Evolutionary conservation across 2,797 vertebrate species (phyloP), one percentile per base, ranked within the genome.

Genomic region (Neosilurus mollespiculum): DNA sequence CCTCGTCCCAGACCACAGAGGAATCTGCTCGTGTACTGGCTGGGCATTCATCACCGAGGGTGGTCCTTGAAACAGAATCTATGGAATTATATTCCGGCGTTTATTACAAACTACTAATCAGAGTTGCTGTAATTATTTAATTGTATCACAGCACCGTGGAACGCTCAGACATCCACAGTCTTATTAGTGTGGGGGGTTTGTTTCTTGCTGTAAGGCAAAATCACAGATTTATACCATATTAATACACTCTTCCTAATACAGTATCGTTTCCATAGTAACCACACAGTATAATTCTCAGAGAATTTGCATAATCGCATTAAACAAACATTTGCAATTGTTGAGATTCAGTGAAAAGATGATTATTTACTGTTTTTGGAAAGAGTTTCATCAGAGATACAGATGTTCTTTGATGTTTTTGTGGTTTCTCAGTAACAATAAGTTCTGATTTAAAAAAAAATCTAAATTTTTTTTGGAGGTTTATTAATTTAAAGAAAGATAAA

Each of bases 1-100:
- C 76, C 58, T 75, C 80, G 84, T 85, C 87, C 81, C 26, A 70
- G 54, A 56, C 65, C 80, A 56, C 73, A 80, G 30, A 58, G 56
- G 65, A 78, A 69, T 58, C 30, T 7, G 22, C 37, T 26, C 53
- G 11, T 51, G 62, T 62, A 56, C 18, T 58, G 73, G 58, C 10
- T 24, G 14, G 8, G 43, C 43, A 43, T 4, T 43, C 43, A 20
- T 59, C 58, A 59, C 73, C n/a, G 34, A 37, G 11, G 56, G 56
- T 58, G 59, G 43, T 43, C 20, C 30, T 59, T 3, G 18, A n/a
- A 8, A 18, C 30, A 76, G 10, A 59, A 37, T 18, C 51, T 12
- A 58, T 58, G n/a, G 15, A 11, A 26, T 56, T 30, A 56, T 30
- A 30, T 4, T 14, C 18, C 5, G 7, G 18, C 37, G 30, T 59